phyloP scores from a whole-genome alignment of 2,888 invertebrate species.

The Epicampocera succincta region DNA sequence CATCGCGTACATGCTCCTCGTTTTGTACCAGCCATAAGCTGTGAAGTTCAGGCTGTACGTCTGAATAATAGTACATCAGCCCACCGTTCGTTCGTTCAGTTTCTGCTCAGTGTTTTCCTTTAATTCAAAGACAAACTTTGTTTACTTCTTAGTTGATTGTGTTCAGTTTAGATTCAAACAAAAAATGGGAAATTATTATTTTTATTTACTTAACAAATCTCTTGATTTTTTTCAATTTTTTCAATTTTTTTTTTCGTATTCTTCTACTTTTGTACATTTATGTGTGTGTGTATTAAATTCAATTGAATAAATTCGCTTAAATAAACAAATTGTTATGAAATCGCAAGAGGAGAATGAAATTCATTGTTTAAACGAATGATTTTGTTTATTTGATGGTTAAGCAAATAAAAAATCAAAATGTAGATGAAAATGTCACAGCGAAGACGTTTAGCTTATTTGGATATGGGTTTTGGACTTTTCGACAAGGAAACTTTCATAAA shows the following conservation, averaged over 20 bases:
- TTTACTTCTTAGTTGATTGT: constrained; percentile 23
- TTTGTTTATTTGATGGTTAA: constrained; percentile 59
- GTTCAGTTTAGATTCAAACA: constrained; percentile 40
- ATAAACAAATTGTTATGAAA: constrained; percentile 62
- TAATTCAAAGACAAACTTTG: not conserved
- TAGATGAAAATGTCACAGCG: constrained; percentile 27
- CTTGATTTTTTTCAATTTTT: not conserved
- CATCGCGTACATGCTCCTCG: too few species aligned
- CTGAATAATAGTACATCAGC: too few species aligned
- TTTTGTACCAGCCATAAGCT: too few species aligned
- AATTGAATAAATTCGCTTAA: constrained; percentile 69
- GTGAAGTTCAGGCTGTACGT: too few species aligned
- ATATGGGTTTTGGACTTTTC: not conserved
- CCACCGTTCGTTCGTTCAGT: constrained; percentile 10
- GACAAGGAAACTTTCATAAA: not conserved
- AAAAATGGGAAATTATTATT: constrained; percentile 27
- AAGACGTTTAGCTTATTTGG: constrained; percentile 26
- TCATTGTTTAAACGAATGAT: constrained; percentile 60
- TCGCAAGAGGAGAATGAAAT: constrained; percentile 35
- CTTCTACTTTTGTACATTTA: constrained; percentile 4
- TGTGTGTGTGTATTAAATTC: constrained; percentile 63
- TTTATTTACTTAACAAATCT: constrained; percentile 45
- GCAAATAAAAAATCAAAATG: not conserved
- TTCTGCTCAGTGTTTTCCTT: not conserved
- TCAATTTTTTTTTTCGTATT: not conserved